Percentiles rank a stretch among this genome's conserved stretches.
phyloP scores from a whole-genome alignment of 2,113 vertebrate species.

The Odobenus rosmarus region DNA sequence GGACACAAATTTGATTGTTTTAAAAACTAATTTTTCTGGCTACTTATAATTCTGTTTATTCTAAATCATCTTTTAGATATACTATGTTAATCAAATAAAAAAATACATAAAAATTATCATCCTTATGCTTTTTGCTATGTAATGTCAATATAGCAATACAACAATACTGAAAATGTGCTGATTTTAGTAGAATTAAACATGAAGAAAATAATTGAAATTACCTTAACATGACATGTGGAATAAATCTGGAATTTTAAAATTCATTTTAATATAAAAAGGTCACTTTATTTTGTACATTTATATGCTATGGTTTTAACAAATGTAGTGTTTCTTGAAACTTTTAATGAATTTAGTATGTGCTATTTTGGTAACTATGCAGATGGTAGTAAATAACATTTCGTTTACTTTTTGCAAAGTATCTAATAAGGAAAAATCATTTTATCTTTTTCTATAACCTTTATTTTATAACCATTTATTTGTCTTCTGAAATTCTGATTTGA shows the following conservation, averaged over 20 bases:
- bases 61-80: neutral
- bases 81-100: neutral
- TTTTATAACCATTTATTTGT: conserved; percentile 76
- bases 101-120: neutral
- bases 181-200: neutral
- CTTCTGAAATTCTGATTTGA: conserved; percentile 77
- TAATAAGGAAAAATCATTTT: conserved; percentile 64
- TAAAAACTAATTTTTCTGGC: neutral
- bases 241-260: neutral
- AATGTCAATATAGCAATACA: neutral
- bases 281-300: neutral
- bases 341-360: neutral
- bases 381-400: neutral
- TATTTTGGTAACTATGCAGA: neutral
- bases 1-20: neutral
- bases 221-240: neutral
- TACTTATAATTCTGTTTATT: neutral
- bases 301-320: neutral
- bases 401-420: conserved; percentile 35
- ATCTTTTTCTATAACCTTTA: conserved; percentile 68
- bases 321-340: neutral
- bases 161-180: neutral
- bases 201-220: neutral
- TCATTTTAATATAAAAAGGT: neutral
- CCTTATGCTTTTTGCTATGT: neutral